Percentiles rank a stretch among this genome's conserved stretches.
These are phyloP conservation scores for Holocentrus rufus DNA, from an alignment of 2,797 vertebrate genomes.

Conservation along the genomic window DNA sequence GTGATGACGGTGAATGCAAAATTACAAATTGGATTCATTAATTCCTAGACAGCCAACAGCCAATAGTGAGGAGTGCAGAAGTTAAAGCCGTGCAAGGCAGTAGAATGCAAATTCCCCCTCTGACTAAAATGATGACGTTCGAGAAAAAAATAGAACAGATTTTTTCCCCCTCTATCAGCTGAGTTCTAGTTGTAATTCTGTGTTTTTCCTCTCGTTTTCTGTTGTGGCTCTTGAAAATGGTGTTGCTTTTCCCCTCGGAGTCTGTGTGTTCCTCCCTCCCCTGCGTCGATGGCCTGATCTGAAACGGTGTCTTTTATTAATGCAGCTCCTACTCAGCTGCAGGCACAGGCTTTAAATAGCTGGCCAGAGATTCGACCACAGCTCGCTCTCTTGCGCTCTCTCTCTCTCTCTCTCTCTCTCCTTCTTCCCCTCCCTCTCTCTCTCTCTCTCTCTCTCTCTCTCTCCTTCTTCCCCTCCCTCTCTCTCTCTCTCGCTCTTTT, in stretches of 20 bases:
- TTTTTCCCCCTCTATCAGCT: constrained; percentile 14
- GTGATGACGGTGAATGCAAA: no score
- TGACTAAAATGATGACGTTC: neutral
- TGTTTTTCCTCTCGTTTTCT: constrained; percentile 7
- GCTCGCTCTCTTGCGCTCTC: constrained; percentile 42
- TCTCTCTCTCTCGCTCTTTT: no score
- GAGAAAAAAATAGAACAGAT: constrained; percentile 4
- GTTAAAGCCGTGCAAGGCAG: neutral
- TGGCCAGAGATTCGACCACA: constrained; percentile 62
- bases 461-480: neutral
- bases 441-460: constrained; percentile 43
- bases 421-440: neutral
- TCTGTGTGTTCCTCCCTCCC: constrained; percentile 13
- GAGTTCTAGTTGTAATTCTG: constrained; percentile 15
- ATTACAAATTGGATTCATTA: neutral
- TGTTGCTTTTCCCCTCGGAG: constrained; percentile 37
- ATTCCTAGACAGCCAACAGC: neutral
- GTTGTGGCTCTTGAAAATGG: constrained; percentile 40
- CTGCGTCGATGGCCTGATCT: constrained; percentile 61
- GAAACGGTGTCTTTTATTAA: constrained; percentile 77
- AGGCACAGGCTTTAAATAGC: constrained; percentile 76
- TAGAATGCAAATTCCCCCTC: neutral
- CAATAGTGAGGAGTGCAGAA: neutral
- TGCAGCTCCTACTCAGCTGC: constrained; percentile 71
- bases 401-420: constrained; percentile 26